Base-by-base conservation (phyloP, 2,797 vertebrate genomes). In the Psittacula derbiana region DNA sequence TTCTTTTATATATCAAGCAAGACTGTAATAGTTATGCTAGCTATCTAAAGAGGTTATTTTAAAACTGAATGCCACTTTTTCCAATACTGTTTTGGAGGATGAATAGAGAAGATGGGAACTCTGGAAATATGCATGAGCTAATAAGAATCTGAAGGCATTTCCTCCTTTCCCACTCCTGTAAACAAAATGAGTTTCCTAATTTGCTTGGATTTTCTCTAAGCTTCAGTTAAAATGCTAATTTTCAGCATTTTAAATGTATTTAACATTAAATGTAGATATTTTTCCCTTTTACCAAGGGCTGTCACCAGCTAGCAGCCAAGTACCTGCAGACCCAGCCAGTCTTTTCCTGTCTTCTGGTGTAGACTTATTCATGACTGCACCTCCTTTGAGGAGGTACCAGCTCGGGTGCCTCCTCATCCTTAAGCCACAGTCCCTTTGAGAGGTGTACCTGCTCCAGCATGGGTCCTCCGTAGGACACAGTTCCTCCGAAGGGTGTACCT, bases 381-480 rank as follows among this genome's bases (percentile, higher is more conserved):
- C 72, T 36, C 16, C 8, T 55, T 27, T 43, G 28, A 3, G 70
- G 16, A 55, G 30, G 17, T 67, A 4, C 1, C 2, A 7, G 10
- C 58, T 74, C 0, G 0, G 57, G 8, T 3, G 4, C 60, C 41
- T 83, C 50, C n/a, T 67, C 21, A 5, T 64, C 27, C 18, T 10
- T 30, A 11, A 61, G 36, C 18, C 19, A 10, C 12, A 13, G 46
- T 85, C 27, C 10, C 5, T 64, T 52, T 15, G 10, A 8, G 57
- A 47, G 25, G 4, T 27, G 6, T 58, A 24, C 3, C 8, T 71
- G 27, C 36, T 55, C 13, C 7, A 6, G 11, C 15, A 8, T 44
- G 18, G 18, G 15, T 67, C 49, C 18, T 60, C 36, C n/a, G 1
- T 2, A 33, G 65, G 27, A 23, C 5, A 2, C 3, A 2, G 10